Base-by-base conservation (phyloP, 2,888 invertebrate genomes). In the Drosophila lutescens region DNA sequence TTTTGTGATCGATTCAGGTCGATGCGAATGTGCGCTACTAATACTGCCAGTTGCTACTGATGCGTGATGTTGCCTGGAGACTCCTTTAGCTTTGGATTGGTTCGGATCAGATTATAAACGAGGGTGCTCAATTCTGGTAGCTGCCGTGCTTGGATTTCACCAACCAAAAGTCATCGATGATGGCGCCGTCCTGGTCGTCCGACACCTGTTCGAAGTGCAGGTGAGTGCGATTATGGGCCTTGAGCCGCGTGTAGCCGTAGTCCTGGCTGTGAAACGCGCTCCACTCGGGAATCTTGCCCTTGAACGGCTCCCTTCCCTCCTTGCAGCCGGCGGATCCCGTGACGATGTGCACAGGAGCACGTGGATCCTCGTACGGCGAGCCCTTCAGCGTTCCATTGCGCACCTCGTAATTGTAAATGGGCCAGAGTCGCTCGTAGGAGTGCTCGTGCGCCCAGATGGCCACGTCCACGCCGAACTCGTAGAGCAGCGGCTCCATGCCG, bases 381-480 rank as follows among this genome's bases (percentile, higher is more conserved):
- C 89, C 83, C 0, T 41, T 46, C 0, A 72, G 46, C 0, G 94
- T 93, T 20, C 95, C 95, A 90, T 95, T 95, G 89, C 94, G 94
- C 0, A 95, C 96, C 89, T 93, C 93, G 81, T 95, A 94, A 92
- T 99, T 94, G 92, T 97, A 99, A 62, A 99, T 95, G 9, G 99
- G 99, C 96, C 97, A 99, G 43, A 98, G 93, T 46, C 99, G 93
- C 93, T 99, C 99, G 91, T 99, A 99, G 6, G 97, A 97, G 92
- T 99, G 99, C 91, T 99, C 99, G 92, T 99, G 99, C 0, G 99
- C 99, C 98, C 98, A 99, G 47, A 99, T 93, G 90, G 95, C 96
- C 59, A 99, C 92, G 93, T 99, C 99, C 30, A 99, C 99, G 38
- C 97, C 98, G 91, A 96, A 95, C 78, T 97, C 93, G 90, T 96